Base-by-base conservation (phyloP, 92 coral and sea anemone genomes). In the Anthopleura xanthogrammica region DNA sequence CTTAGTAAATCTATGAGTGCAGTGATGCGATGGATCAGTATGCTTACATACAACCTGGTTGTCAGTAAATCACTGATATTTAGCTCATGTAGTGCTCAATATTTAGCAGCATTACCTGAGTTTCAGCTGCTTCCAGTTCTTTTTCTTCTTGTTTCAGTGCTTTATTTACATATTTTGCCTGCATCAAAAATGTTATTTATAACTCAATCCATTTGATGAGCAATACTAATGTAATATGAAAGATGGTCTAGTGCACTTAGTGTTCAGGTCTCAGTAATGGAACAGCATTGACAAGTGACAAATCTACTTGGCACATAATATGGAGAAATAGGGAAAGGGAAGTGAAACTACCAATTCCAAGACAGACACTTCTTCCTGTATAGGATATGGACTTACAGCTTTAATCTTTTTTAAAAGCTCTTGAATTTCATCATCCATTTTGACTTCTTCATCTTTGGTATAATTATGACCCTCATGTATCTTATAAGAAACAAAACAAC, bases 121-220 rank as follows among this genome's bases (percentile, higher is more conserved):
- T 81, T 70, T 89, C 93, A 39, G 88, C 90, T 68, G 70, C 77
- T 52, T 89, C 93, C 64, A 91, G 86, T 13, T 93, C 97, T 76
- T 87, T 89, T 8, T 80, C 10, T 83, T 93, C 97, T 72, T 93
- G 95, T 52, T 89, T 89, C 85, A 93, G 85, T 43, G 95, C 95
- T 79, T 95, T 72, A 78, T 93, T 91, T 40, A 93, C 95, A 64
- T 93, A 93, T 68, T 87, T 92, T 22, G 95, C 95, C 97, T 93
- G 82, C 40, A 52, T 55, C 23, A 62, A 62, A 62, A 6, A 62
- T 62, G 24, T 20, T 20, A 62, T 8, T 62, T 11, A 17, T 5
- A 19, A 77, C 76, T 72, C 41, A 12, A 13, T 76, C 12, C n/a
- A 58, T 5, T 50, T 50, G 54, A 50, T 50, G 64, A 16, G 20